phyloP scores from a whole-genome alignment of 2,113 vertebrate species.

The Cyprinus carpio region DNA sequence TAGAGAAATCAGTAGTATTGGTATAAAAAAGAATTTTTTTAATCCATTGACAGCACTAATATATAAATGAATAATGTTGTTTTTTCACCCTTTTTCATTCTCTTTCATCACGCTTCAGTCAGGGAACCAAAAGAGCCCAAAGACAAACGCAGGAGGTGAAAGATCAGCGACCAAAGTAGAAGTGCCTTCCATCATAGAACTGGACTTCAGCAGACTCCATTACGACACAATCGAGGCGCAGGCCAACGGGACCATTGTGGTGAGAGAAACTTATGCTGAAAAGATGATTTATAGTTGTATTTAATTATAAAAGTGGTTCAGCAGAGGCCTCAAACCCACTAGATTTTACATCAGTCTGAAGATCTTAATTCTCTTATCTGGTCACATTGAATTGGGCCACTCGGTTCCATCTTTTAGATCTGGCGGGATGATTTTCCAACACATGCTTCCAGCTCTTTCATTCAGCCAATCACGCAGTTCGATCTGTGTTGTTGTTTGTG shows the following conservation, averaged over 20 bases:
- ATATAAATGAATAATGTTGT: no score
- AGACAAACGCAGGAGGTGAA: background rate
- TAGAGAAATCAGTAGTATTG: no score
- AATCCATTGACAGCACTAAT: no score
- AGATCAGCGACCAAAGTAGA: background rate
- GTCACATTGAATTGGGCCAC: background rate
- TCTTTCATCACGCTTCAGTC: background rate
- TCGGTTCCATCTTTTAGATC: background rate
- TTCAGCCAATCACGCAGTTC: conserved; percentile 1
- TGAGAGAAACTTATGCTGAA: conserved; percentile 41
- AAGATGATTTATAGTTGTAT: background rate
- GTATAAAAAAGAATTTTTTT: no score
- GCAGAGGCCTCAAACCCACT: background rate
- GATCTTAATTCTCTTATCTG: conserved; percentile 2
- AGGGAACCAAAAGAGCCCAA: conserved; percentile 8
- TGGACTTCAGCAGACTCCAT: conserved; percentile 67
- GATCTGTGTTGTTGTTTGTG: conserved; percentile 36
- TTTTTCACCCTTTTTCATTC: background rate
- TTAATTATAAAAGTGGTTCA: background rate
- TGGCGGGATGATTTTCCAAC: background rate
- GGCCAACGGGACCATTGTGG: conserved; percentile 64
- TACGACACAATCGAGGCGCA: conserved; percentile 50
- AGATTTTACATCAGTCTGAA: background rate
- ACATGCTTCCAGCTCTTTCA: background rate
- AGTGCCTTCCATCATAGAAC: conserved; percentile 63